These are phyloP conservation scores for Poecilia picta DNA, from an alignment of 2,797 vertebrate genomes.

Conservation along the genomic window DNA sequence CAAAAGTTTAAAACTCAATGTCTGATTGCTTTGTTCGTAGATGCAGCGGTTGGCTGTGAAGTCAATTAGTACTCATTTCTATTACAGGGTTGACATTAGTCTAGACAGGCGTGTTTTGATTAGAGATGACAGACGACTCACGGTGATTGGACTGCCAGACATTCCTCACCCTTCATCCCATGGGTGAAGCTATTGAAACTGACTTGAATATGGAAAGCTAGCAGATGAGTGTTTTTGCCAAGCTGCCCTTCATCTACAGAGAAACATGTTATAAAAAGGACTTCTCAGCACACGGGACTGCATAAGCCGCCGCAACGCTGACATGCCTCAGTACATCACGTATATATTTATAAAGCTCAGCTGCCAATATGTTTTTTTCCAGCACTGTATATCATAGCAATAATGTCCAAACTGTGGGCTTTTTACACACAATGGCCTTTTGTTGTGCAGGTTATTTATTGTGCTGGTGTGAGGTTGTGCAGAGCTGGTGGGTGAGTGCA, in stretches of 20 bases:
- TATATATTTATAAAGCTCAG: slow-evolving; percentile 48
- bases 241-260: slow-evolving; percentile 71
- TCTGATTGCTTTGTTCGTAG: slow-evolving; percentile 46
- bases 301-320: slow-evolving; percentile 60
- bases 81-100: slow-evolving; percentile 79
- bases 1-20: slow-evolving; percentile 22
- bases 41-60: slow-evolving; percentile 74
- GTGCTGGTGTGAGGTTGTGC: slow-evolving; percentile 72
- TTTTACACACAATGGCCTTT: slow-evolving; percentile 78
- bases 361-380: slow-evolving; percentile 68
- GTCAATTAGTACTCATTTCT: slow-evolving; percentile 79
- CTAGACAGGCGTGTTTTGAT: slow-evolving; percentile 77
- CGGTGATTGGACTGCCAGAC: slow-evolving; percentile 75
- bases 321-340: slow-evolving; percentile 43
- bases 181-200: slow-evolving; percentile 74
- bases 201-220: slow-evolving; percentile 77
- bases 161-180: slow-evolving; percentile 77
- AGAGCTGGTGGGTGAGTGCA: slow-evolving; percentile 72
- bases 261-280: slow-evolving; percentile 61
- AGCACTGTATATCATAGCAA: slow-evolving; percentile 70
- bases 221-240: slow-evolving; percentile 72
- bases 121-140: slow-evolving; percentile 78
- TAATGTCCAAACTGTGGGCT: slow-evolving; percentile 74
- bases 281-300: slow-evolving; percentile 43
- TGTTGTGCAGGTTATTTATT: slow-evolving; percentile 79